Conservation (phyloP, 2,113 vertebrate species). For the Notothenia coriiceps region DNA sequence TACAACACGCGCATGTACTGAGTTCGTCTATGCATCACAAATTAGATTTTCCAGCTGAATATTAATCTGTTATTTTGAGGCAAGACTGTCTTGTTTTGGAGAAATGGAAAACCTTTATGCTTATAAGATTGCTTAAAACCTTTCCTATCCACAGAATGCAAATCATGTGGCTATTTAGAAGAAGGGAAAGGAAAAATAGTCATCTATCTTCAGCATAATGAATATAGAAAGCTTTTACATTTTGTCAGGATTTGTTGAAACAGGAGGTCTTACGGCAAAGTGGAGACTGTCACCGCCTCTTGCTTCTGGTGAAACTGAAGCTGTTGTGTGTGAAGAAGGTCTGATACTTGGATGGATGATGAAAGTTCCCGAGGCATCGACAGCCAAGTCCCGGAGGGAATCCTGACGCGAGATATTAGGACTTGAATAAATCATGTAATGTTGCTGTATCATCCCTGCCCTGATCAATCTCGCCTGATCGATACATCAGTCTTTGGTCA, state of each 20-base stretch:
- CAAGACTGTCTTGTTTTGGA: constrained; percentile 53
- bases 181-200: constrained; percentile 14
- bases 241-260: constrained; percentile 31
- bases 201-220: constrained; percentile 14
- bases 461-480: constrained; percentile 82
- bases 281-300: constrained; percentile 26
- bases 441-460: constrained; percentile 82
- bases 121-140: constrained; percentile 34
- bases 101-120: constrained; percentile 42
- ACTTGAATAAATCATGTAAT: constrained; percentile 83
- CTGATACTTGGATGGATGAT: constrained; percentile 69
- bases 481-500: constrained; percentile 81
- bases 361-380: constrained; percentile 54
- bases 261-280: constrained; percentile 36
- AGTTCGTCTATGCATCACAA: constrained; percentile 45
- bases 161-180: constrained; percentile 30
- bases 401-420: constrained; percentile 77
- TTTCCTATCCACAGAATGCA: constrained; percentile 40
- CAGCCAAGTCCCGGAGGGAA: constrained; percentile 56
- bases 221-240: constrained; percentile 37
- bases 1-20: constrained; percentile 33
- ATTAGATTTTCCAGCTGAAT: constrained; percentile 57
- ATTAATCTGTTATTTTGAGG: constrained; percentile 56
- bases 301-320: constrained; percentile 40
- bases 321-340: constrained; percentile 44